Conservation (phyloP, 64 coral and sea anemone species). For the Montipora efflorescens region DNA sequence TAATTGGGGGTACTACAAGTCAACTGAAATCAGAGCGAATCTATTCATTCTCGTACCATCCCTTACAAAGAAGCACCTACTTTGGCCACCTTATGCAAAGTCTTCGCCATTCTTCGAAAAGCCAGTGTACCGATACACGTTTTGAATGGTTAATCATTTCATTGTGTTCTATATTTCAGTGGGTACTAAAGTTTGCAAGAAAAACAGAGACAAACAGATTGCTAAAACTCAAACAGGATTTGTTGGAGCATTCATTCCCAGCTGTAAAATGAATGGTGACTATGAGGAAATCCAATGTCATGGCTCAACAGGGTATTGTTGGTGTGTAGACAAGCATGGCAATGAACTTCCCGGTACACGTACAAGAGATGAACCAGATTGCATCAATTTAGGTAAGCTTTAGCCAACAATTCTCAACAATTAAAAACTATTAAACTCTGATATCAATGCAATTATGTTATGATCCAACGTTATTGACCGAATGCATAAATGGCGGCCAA, state of each 20-base stretch:
- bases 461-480: too few species aligned
- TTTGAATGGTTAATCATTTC: background rate
- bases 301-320: constrained; percentile 76
- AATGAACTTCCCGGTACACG: constrained; percentile 46
- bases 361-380: constrained; percentile 28
- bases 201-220: background rate
- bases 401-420: too few species aligned
- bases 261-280: constrained; percentile 71
- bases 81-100: too few species aligned
- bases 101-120: too few species aligned
- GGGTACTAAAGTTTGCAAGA: constrained; percentile 31
- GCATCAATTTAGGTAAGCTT: constrained; percentile 43
- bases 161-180: background rate
- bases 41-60: too few species aligned
- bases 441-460: too few species aligned
- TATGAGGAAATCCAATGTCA: constrained; percentile 81
- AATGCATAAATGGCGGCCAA: too few species aligned
- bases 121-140: background rate
- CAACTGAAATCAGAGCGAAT: too few species aligned
- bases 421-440: too few species aligned
- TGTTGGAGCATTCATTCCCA: constrained; percentile 58
- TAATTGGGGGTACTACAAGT: too few species aligned
- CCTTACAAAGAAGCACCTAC: too few species aligned
- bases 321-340: constrained; percentile 77
- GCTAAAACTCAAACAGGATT: background rate